Base-by-base conservation (phyloP, 2,113 vertebrate species). In the Bagarius yarrelli region DNA sequence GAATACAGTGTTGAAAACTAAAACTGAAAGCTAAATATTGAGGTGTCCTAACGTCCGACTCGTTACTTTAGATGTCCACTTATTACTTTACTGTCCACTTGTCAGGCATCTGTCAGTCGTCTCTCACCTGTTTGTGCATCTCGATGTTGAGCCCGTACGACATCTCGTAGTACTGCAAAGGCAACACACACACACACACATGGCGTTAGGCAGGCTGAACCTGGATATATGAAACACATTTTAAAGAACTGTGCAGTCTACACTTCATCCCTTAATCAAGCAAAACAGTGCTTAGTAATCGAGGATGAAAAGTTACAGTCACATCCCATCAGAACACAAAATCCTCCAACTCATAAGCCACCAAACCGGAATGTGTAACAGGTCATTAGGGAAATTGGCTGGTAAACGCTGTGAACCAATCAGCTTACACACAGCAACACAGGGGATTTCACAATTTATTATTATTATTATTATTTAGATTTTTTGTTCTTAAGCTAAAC, bases 81-180 rank as follows among this genome's bases (percentile, higher is more conserved):
- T 40, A 3, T 6, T 40, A 40, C 6, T 40, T 40, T 40, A 40
- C 36, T 3, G 36, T 40, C 36, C 36, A 40, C 36, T 40, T 6
- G 6, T 40, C 36, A 40, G 36, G 36, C 36, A 40, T 40, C 44
- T 1, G 44, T 47, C 13, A 27, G 5, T 4, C 16, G 5, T 4
- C 16, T 53, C 88, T 72, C 89, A 98, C 97, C 96, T 98, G 97
- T 92, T 98, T 99, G 93, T 98, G 97, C 97, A 99, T 99, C 93
- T 98, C 97, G 27, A 99, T 99, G 85, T 99, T 99, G 87, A 99
- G 91, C 71, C 97, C 97, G 0, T 99, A 99, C 27, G 97, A 98
- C 97, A 99, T 99, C 94, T 98, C 96, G 14, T 98, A 99, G 87
- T 99, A 99, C 97, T 98, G 88, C 0, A 74, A 69, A 30, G 57